Conservation (phyloP, 2,797 vertebrate species). For the Galago senegalensis region DNA sequence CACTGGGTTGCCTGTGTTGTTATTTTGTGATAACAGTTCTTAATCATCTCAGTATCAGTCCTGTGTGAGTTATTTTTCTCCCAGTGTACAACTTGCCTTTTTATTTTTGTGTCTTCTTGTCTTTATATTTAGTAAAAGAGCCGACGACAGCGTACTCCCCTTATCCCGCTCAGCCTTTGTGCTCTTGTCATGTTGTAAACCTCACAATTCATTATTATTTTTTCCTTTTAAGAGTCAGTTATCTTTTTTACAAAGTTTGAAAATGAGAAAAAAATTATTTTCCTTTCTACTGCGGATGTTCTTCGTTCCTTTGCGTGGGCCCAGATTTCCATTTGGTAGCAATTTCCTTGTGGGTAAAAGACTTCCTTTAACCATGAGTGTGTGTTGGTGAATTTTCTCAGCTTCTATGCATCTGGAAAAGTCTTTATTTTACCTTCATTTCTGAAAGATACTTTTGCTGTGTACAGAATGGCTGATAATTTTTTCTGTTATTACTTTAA, state of each 20-base stretch:
- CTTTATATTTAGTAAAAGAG: not conserved
- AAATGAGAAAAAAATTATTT: not conserved
- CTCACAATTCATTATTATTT: not conserved
- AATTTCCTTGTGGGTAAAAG: not conserved
- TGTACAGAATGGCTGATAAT: not conserved
- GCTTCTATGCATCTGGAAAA: not conserved
- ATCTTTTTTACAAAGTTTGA: not conserved
- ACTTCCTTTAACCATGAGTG: not conserved
- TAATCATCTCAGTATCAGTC: not conserved
- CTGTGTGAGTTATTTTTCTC: not conserved
- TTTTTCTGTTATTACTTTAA: not conserved
- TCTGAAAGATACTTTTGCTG: not conserved
- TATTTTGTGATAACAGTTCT: not conserved
- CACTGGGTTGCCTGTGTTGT: not conserved
- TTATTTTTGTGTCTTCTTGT: not conserved
- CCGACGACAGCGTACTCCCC: not conserved
- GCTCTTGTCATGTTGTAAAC: not conserved
- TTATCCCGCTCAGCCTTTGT: not conserved
- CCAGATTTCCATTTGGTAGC: not conserved
- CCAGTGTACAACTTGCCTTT: not conserved
- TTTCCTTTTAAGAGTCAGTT: not conserved
- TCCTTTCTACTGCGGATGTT: not conserved
- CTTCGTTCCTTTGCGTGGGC: not conserved
- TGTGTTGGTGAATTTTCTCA: not conserved
- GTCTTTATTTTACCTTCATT: not conserved